phyloP scores from a whole-genome alignment of 2,888 invertebrate genomes.

The Amblyjoppa proteus region DNA sequence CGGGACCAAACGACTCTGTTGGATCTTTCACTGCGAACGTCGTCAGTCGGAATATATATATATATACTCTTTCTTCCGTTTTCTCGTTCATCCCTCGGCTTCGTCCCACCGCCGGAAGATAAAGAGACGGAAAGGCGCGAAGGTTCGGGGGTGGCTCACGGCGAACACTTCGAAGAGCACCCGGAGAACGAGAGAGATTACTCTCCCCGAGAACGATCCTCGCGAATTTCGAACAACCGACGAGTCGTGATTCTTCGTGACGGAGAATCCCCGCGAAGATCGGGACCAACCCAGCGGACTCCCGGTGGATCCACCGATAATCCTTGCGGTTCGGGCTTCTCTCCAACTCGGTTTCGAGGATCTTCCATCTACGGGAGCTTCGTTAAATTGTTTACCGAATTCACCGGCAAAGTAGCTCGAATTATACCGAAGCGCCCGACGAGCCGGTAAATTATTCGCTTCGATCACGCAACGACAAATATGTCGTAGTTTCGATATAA shows the following conservation, averaged over 20 bases:
- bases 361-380: constrained; percentile 14
- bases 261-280: constrained; percentile 49
- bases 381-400: constrained; percentile 41
- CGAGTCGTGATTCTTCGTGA: constrained; percentile 60
- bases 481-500: background rate
- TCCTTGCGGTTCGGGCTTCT: constrained; percentile 35
- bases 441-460: constrained; percentile 6
- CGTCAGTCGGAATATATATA: constrained; percentile 5
- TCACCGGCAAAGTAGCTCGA: constrained; percentile 36
- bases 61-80: constrained; percentile 9
- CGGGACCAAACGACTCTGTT: constrained; percentile 37
- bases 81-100: constrained; percentile 21
- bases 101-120: constrained; percentile 14
- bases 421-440: constrained; percentile 14
- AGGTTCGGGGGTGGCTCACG: constrained; percentile 32
- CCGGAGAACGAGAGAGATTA: constrained; percentile 41
- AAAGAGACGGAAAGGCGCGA: constrained; percentile 54
- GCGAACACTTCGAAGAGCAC: constrained; percentile 24
- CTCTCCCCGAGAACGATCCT: constrained; percentile 29
- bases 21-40: constrained; percentile 22
- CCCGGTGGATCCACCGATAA: constrained; percentile 40
- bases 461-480: background rate
- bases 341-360: constrained; percentile 12
- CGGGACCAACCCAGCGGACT: constrained; percentile 11
- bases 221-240: constrained; percentile 48